A percentile compares a stretch with the other conserved stretches of the same genome.
Evolutionary conservation across 2,113 vertebrate genomes (phyloP).

Genomic region (Zosterops borbonicus): DNA sequence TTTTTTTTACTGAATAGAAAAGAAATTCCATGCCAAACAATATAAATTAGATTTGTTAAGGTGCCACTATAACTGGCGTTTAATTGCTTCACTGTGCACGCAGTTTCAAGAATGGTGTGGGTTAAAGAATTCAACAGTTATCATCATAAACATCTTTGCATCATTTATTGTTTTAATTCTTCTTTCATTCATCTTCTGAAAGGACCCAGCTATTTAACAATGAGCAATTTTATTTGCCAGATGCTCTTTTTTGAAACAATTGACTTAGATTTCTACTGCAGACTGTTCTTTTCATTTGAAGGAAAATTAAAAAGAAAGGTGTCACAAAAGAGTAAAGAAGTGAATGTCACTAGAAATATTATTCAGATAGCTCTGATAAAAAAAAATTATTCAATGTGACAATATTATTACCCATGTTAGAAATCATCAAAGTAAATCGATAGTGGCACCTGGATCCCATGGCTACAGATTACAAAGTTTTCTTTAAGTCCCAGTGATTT

Average conservation of each 20-base stretch:
- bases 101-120: background rate
- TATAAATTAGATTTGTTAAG: background rate
- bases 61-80: background rate
- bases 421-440: background rate
- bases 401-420: background rate
- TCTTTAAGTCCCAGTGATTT: background rate
- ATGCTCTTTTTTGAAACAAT: background rate
- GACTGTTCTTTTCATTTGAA: background rate
- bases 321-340: background rate
- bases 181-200: background rate
- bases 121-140: background rate
- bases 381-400: background rate
- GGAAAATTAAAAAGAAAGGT: background rate
- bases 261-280: background rate
- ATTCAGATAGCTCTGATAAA: background rate
- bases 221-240: accelerated
- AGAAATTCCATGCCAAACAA: background rate
- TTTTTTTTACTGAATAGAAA: background rate
- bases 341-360: background rate
- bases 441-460: background rate
- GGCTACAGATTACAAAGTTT: background rate
- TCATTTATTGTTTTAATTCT: background rate
- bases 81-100: background rate
- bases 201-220: background rate
- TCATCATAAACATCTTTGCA: background rate